Evolutionary conservation across 1,140 invertebrate genomes (phyloP).

Genomic region (Calephelis virginiensis): DNA sequence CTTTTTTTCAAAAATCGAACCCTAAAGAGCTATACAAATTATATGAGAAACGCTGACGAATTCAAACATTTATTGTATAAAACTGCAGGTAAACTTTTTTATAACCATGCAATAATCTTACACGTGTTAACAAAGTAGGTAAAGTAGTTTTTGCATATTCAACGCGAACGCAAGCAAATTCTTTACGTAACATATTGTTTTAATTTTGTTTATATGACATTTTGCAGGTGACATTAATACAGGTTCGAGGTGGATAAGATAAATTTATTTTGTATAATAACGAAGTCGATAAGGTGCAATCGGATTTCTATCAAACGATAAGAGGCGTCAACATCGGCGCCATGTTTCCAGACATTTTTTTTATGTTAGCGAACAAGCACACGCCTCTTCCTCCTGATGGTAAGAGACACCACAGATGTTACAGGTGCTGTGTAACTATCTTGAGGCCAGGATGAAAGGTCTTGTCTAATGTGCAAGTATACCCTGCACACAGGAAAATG

Average conservation of each 20-base stretch:
- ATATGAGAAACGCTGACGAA: too few relatives aligned
- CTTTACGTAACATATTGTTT: conserved; percentile 16
- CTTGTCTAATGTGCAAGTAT: too few relatives aligned
- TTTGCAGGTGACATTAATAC: conserved; percentile 20
- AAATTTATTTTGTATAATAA: conserved; percentile 24
- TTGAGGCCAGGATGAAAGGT: too few relatives aligned
- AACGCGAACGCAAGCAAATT: not conserved
- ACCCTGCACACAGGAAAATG: too few relatives aligned
- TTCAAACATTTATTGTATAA: too few relatives aligned
- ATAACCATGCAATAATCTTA: not conserved
- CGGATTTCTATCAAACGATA: conserved; percentile 19
- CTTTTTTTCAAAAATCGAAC: too few relatives aligned
- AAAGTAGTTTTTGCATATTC: conserved; percentile 9
- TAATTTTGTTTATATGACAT: conserved; percentile 20
- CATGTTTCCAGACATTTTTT: not conserved
- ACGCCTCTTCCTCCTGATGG: too few relatives aligned
- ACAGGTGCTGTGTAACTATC: not conserved
- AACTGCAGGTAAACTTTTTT: not conserved
- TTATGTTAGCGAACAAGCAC: not conserved
- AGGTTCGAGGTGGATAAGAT: conserved; percentile 29
- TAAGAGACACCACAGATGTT: conserved; percentile 5
- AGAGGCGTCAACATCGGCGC: conserved; percentile 20
- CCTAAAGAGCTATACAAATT: too few relatives aligned
- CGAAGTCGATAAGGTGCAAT: conserved; percentile 25
- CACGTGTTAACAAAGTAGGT: conserved; percentile 11